Base-by-base conservation (phyloP, 1,140 invertebrate species). In the Drosophila punjabiensis region DNA sequence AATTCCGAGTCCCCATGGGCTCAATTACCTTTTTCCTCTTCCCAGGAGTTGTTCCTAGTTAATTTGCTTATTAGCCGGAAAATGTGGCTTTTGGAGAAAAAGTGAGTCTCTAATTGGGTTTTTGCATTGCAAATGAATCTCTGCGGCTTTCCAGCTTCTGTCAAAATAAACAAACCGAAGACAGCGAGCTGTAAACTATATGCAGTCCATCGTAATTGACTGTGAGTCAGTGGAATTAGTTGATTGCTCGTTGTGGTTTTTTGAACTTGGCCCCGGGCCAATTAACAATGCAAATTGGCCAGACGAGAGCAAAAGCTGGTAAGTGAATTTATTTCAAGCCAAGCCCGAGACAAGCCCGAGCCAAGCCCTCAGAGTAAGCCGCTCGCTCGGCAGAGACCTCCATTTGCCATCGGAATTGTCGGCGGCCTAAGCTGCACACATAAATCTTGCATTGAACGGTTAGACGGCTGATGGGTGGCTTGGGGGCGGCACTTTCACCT, bases 401-500 rank as follows among this genome's bases (percentile, higher is more conserved):
- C 6, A 37, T 56, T 48, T 32, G 59, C 50, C 64, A 41, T 55
- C n/a, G 32, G 28, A 67, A 73, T 79, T 20, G 55, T 79, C 30
- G 55, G 60, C 76, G 67, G 74, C 74, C 66, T 80, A 59, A 74
- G 68, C 56, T 62, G 28, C 41, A 64, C 55, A 85, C 59, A 85
- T 82, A 85, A 86, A 82, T 85, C 71, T 76, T 65, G 55, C 52
- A 67, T 56, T 56, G 66, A 83, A 64, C 60, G 53, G 30, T 47
- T 60, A 41, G n/a, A 16, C n/a, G 14, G 24, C 18, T 56, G 18
- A 28, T 43, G 14, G 32, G 39, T 61, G 61, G 41, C 24, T 24
- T 16, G 53, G 55, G 14, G 41, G 32, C 13, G 55, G 33, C 79
- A 90, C 85, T 82, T 90, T 90, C 82, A 89, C 85, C 85, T 89